Evolutionary conservation across 2,888 invertebrate genomes (phyloP), one percentile per base, ranked within the genome.

Genomic region (Eupithecia tripunctaria): DNA sequence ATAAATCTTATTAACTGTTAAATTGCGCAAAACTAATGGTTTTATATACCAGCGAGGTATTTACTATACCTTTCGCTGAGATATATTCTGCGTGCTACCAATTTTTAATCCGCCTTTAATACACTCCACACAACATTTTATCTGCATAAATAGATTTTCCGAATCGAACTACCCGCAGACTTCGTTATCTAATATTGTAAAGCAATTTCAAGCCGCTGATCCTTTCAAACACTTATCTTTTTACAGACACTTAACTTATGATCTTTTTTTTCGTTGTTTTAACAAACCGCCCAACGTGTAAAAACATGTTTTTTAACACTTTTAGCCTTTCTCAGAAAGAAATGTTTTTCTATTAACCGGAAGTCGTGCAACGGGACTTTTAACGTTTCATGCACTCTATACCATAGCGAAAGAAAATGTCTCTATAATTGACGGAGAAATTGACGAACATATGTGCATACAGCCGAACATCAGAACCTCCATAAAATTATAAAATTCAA

Each of bases 81-180:
- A 47, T 18, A 10, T 10, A 10, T 47, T 43, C 43, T 7, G 7
- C 25, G 2, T 59, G 5, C 7, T 3, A 3, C 25, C 25, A 56
- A 56, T 25, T 6, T 56, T 25, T 25, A 25, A 0, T 56, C 14
- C 14, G 27, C 25, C 27, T 15, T 27, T 27, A 4, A 15, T 27
- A 5, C 21, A 6, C 15, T 5, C 6, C 1, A n/a, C n/a, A n/a
- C 1, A 6, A 59, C 12, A 59, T 27, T 56, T 51, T 12, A 10
- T 14, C n/a, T 25, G 51, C 27, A 6, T 12, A 47, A n/a, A 56
- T 5, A 70, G 14, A 67, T 62, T 71, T 65, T 36, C 38, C 38
- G 14, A 38, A 38, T 14, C 14, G 41, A 15, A 41, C 15, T 41
- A 41, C 15, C 41, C 8, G 2, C 4, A 0, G 32, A 32, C 32